Conservation (phyloP, 2,888 invertebrate genomes). For the Pherbina coryleti region DNA sequence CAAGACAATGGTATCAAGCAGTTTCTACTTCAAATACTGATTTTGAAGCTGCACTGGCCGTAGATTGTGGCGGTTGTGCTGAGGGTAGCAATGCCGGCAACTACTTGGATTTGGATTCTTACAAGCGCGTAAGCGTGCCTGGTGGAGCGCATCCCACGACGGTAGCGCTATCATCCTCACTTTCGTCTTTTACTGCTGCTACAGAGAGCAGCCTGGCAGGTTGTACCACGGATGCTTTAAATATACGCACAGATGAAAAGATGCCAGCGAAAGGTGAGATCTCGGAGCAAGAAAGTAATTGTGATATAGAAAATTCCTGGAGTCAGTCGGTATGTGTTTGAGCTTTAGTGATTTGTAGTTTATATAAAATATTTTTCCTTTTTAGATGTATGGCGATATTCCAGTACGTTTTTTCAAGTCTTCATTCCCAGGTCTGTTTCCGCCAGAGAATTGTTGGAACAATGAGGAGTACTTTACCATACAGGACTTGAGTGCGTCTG, state of each 20-base stretch:
- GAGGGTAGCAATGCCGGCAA: slow-evolving; percentile 63
- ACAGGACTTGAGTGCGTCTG: slow-evolving; percentile 63
- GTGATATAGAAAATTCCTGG: slow-evolving; percentile 82
- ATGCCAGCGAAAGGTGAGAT: slow-evolving; percentile 91
- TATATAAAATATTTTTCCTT: not conserved
- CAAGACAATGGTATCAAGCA: slow-evolving; percentile 40
- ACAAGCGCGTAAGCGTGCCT: slow-evolving; percentile 57
- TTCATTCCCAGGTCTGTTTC: slow-evolving; percentile 60
- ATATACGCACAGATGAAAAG: slow-evolving; percentile 86
- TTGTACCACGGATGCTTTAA: slow-evolving; percentile 70
- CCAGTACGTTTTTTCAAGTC: slow-evolving; percentile 64
- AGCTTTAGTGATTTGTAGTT: not conserved
- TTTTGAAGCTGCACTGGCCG: slow-evolving; percentile 60
- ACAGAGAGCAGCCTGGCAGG: slow-evolving; percentile 66
- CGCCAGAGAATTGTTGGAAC: slow-evolving; percentile 63
- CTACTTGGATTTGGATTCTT: slow-evolving; percentile 68
- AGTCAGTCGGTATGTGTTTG: slow-evolving; percentile 74
- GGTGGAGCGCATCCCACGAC: slow-evolving; percentile 39
- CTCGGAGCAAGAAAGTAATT: slow-evolving; percentile 88
- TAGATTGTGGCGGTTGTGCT: slow-evolving; percentile 59
- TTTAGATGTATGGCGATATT: slow-evolving; percentile 65
- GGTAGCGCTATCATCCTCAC: slow-evolving; percentile 53
- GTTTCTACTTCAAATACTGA: slow-evolving; percentile 54
- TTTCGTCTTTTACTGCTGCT: slow-evolving; percentile 66
- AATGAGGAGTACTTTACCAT: slow-evolving; percentile 64